Conservation (phyloP, 2,113 vertebrate genomes). For the Pachypanchax playfairii region DNA sequence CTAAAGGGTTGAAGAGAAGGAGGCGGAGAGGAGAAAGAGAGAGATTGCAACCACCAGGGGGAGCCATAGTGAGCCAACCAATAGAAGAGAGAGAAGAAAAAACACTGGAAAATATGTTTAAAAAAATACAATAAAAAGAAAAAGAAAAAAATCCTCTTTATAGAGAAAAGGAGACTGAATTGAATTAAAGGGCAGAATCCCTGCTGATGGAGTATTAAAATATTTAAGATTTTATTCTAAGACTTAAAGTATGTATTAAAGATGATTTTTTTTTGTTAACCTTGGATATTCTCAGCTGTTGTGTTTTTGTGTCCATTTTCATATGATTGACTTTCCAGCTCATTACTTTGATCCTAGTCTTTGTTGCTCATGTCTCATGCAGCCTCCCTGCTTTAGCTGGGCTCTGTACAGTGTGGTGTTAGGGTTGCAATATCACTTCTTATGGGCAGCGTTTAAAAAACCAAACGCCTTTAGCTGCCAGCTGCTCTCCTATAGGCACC, state of each 20-base stretch:
- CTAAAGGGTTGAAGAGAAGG: constrained; percentile 55
- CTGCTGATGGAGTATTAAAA: constrained; percentile 63
- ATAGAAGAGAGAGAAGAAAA: constrained; percentile 66
- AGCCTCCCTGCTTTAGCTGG: constrained; percentile 58
- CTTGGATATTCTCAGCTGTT: constrained; percentile 77
- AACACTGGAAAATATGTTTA: constrained; percentile 63
- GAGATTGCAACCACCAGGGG: constrained; percentile 61
- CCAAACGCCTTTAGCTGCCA: constrained; percentile 53
- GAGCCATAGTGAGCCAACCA: constrained; percentile 63
- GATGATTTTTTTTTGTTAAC: constrained; percentile 81
- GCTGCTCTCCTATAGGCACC: constrained; percentile 51
- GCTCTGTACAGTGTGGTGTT: constrained; percentile 65
- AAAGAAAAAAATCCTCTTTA: constrained; percentile 67
- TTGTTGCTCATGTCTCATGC: constrained; percentile 63
- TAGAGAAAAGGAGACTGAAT: constrained; percentile 66
- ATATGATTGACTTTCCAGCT: constrained; percentile 74
- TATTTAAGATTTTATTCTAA: constrained; percentile 81
- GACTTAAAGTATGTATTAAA: constrained; percentile 81
- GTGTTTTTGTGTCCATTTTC: constrained; percentile 76
- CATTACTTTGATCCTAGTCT: constrained; percentile 65
- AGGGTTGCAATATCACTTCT: constrained; percentile 64
- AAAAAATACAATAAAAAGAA: constrained; percentile 65
- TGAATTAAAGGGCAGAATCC: constrained; percentile 62
- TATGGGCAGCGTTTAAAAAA: constrained; percentile 38
- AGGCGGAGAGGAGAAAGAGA: constrained; percentile 43